Conservation (phyloP, 2,113 vertebrate species). For the human (Homo sapiens) region DNA sequence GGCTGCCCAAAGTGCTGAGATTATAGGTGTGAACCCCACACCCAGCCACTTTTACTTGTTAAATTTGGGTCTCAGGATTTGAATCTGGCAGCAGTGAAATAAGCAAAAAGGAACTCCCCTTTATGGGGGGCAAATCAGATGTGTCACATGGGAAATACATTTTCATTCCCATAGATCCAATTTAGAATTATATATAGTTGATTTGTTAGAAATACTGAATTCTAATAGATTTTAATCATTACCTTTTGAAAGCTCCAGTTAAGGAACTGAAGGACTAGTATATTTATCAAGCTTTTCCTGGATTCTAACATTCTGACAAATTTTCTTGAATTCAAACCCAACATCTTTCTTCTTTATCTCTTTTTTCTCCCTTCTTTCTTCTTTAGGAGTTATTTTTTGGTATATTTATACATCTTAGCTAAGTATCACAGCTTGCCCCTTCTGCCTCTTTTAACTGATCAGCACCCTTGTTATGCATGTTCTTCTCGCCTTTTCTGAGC, state of each 20-base stretch:
- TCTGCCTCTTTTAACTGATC: neutral
- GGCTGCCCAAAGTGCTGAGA: no score
- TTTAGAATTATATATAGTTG: conserved; percentile 23
- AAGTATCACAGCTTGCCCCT: neutral
- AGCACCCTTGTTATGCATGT: neutral
- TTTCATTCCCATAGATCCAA: conserved; percentile 9
- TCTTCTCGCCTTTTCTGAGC: conserved; percentile 31
- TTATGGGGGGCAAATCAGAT: neutral
- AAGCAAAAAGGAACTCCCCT: conserved; percentile 29
- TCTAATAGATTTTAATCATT: conserved; percentile 19
- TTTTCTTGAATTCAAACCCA: conserved; percentile 36
- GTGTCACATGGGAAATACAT: neutral
- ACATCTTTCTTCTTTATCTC: neutral
- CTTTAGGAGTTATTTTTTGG: conserved; percentile 24
- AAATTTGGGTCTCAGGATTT: conserved; percentile 3
- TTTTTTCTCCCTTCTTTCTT: neutral
- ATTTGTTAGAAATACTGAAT: conserved; percentile 39
- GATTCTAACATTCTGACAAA: conserved; percentile 1
- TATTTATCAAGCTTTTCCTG: neutral
- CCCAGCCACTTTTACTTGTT: neutral
- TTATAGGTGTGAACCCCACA: no score
- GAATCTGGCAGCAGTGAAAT: neutral
- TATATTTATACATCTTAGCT: conserved; percentile 5
- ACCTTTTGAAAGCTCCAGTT: conserved; percentile 42
- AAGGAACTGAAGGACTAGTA: neutral